Base-by-base conservation (phyloP, 2,888 invertebrate genomes). In the Orthosia cruda region DNA sequence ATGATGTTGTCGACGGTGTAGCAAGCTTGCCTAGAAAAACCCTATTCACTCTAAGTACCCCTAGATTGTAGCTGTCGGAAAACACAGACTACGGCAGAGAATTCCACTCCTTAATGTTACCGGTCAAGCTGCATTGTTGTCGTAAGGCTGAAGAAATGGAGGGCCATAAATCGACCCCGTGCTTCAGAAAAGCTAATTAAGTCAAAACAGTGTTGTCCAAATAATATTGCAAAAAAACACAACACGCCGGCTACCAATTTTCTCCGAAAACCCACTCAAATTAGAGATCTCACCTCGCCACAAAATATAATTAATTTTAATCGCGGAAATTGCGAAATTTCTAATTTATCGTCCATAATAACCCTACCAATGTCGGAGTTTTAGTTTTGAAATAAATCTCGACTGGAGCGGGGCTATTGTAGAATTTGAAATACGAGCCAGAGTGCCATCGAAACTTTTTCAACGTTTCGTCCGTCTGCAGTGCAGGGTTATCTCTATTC, bases 401-500 rank as follows among this genome's bases (percentile, higher is more conserved):
- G 68, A 54, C 71, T 63, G 71, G 74, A 74, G 80, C 76, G 65
- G 67, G 68, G 86, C 87, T 81, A 87, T 88, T 87, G 87, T 87
- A 85, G 80, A 88, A 87, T 91, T 91, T 90, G 88, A 91, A 91
- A 91, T 90, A 89, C 88, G 85, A 86, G 81, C 77, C 75, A 71
- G 86, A 89, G 90, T 80, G 85, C 89, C 81, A 91, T 91, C 86
- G 90, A 90, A 91, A 91, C 90, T 91, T 91, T 90, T 91, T 90
- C 89, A 89, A 80, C 90, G 81, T 86, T 89, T 86, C 89, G 89
- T 88, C 82, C 82, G 84, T 84, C 81, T 85, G 78, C 57, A 82
- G 83, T 80, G 54, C 61, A 86, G 85, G 84, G 85, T 76, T 83
- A 77, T 71, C 80, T 71, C 81, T 82, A 70, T 80, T 77, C 79